A percentile compares a stretch with the other conserved stretches of the same genome.
Evolutionary conservation across 2,113 vertebrate species (phyloP).

Genomic region (Spea bombifrons): DNA sequence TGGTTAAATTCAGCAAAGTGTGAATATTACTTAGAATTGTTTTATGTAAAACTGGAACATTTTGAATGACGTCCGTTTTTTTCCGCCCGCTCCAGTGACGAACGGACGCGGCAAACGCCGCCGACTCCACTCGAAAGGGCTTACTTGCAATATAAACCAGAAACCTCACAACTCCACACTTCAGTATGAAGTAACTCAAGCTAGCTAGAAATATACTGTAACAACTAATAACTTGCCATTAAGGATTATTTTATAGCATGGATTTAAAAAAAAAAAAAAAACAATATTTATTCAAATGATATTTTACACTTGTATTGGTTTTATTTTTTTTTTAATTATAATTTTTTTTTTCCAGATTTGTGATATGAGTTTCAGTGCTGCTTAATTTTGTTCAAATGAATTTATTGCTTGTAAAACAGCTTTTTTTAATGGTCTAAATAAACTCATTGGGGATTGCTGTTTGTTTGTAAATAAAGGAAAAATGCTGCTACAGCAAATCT

Average conservation of each 20-base stretch:
- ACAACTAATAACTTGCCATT: constrained; percentile 90
- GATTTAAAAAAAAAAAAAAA: constrained; percentile 77
- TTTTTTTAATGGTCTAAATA: constrained; percentile 94
- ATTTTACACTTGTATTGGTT: constrained; percentile 97
- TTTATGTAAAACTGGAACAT: constrained; percentile 76
- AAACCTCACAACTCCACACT: constrained; percentile 96
- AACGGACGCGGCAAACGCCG: not conserved
- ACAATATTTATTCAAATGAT: constrained; percentile 99
- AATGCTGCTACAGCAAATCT: constrained; percentile 88
- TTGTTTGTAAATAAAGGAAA: constrained; percentile 91
- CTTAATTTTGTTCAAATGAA: constrained; percentile 77
- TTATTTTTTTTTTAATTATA: constrained; percentile 73
- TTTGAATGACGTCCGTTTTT: constrained; percentile 73
- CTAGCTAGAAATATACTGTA: constrained; percentile 90
- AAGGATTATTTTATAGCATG: constrained; percentile 99
- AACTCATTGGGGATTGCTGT: constrained; percentile 92
- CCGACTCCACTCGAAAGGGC: constrained; percentile 53
- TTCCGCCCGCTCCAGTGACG: not conserved
- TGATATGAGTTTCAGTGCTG: constrained; percentile 82
- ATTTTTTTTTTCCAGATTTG: constrained; percentile 81
- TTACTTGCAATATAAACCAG: constrained; percentile 85
- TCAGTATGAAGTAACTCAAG: constrained; percentile 98
- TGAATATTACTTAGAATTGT: constrained; percentile 1
- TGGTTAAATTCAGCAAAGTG: no score
- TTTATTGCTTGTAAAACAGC: constrained; percentile 94